These are phyloP conservation scores for Halcyon badia DNA, from an alignment of 2,797 vertebrate species.

Conservation along the genomic window DNA sequence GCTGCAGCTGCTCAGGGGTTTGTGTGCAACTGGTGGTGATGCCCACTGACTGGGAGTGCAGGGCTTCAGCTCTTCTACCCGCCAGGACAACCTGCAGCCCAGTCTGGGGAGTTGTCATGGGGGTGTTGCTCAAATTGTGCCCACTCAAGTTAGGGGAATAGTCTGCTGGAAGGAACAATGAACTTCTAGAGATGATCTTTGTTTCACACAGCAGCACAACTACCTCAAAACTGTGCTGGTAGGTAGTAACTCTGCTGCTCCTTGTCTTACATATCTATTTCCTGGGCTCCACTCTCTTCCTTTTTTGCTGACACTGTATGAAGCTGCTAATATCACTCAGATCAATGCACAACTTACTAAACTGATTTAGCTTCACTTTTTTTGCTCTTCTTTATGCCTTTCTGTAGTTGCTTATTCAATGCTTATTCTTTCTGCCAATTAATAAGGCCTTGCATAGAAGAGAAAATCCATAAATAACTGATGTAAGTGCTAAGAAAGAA, in stretches of 20 bases:
- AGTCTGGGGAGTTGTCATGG: not conserved
- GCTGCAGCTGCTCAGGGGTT: not conserved
- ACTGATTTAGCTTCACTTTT: not conserved
- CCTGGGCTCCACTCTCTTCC: not conserved
- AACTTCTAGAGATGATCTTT: not conserved
- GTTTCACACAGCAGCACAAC: not conserved
- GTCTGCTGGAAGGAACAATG: not conserved
- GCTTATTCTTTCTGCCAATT: not conserved
- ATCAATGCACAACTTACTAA: not conserved
- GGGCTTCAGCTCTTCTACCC: not conserved
- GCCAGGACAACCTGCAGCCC: accelerated
- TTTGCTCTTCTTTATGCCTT: not conserved
- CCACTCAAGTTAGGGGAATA: not conserved
- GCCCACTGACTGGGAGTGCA: not conserved
- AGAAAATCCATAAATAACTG: not conserved
- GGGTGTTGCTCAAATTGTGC: not conserved
- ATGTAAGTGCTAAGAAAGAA: not conserved
- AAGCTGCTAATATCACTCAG: not conserved
- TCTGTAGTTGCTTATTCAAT: not conserved
- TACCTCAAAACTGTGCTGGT: not conserved
- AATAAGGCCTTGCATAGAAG: not conserved
- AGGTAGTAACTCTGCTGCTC: not conserved
- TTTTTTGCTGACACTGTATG: not conserved
- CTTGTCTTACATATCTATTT: not conserved
- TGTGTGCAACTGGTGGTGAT: not conserved